Percentiles rank a stretch among this genome's conserved stretches.
Conservation (phyloP, 2,888 invertebrate species). For the Allacma fusca region DNA sequence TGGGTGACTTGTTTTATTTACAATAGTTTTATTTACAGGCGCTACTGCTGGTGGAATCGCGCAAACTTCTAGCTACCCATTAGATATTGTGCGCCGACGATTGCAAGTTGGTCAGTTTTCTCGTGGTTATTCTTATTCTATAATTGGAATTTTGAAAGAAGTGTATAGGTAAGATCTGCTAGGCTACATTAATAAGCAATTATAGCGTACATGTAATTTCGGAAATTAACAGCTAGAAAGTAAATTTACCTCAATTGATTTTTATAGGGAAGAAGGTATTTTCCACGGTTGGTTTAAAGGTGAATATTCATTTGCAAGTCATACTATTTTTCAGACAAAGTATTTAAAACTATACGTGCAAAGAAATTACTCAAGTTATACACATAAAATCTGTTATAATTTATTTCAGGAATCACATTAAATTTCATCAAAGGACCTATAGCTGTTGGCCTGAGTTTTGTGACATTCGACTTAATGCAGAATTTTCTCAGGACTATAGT, state of each 20-base stretch:
- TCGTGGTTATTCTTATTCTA: conserved; percentile 70
- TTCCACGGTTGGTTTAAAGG: conserved; percentile 95
- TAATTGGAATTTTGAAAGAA: conserved; percentile 72
- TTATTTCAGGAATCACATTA: conserved; percentile 28
- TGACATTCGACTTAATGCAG: conserved; percentile 48
- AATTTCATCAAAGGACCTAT: conserved; percentile 76
- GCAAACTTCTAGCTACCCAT: conserved; percentile 94
- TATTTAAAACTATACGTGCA: conserved; percentile 65
- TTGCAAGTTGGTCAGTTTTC: conserved; percentile 69
- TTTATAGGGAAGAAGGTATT: conserved; percentile 81
- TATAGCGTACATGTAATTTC: conserved; percentile 17
- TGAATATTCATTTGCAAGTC: too few relatives aligned
- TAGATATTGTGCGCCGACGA: conserved; percentile 86
- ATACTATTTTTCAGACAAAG: not conserved
- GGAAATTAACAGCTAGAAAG: too few relatives aligned
- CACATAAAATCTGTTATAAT: too few relatives aligned
- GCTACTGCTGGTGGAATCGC: conserved; percentile 92
- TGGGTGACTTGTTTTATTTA: too few relatives aligned
- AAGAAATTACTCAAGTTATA: too few relatives aligned
- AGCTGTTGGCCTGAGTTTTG: conserved; percentile 68
- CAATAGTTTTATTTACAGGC: conserved; percentile 75
- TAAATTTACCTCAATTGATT: conserved; percentile 61
- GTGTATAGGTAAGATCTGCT: conserved; percentile 77
- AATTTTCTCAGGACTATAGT: conserved; percentile 37
- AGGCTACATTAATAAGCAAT: too few relatives aligned